These are phyloP conservation scores for Drosophila truncata DNA, from an alignment of 1,140 invertebrate genomes.

Conservation along the genomic window DNA sequence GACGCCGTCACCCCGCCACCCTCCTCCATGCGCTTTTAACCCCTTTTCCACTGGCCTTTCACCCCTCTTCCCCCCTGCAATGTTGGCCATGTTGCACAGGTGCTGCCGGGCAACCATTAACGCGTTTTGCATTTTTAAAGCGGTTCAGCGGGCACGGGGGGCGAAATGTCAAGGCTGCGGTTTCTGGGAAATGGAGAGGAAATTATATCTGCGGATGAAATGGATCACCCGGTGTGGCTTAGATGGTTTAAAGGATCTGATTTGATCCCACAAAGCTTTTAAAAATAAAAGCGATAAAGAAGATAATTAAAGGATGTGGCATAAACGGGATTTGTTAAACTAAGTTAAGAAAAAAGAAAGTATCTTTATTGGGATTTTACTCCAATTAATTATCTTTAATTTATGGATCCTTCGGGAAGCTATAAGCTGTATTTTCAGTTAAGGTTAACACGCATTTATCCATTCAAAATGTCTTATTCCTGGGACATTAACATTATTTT, in stretches of 20 bases:
- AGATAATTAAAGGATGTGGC: neutral
- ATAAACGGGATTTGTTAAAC: neutral
- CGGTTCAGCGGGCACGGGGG: conserved; percentile 6
- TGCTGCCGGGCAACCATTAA: conserved; percentile 64
- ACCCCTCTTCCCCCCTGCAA: neutral
- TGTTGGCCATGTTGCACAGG: conserved; percentile 28
- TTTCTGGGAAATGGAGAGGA: conserved; percentile 42
- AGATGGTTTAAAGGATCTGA: conserved; percentile 6
- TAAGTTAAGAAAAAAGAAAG: neutral
- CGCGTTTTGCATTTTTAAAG: conserved; percentile 52
- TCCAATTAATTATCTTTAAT: no score
- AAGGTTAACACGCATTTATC: no score
- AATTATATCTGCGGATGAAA: conserved; percentile 51
- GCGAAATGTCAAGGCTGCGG: conserved; percentile 45
- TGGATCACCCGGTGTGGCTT: conserved; percentile 32
- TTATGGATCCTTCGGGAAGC: no score
- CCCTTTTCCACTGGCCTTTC: neutral
- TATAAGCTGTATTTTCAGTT: no score
- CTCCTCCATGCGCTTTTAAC: neutral
- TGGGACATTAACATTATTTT: no score
- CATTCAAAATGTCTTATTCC: no score
- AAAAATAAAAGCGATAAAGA: neutral
- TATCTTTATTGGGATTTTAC: no score
- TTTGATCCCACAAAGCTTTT: neutral
- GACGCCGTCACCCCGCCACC: neutral